phyloP scores from a whole-genome alignment of 2,797 vertebrate species.

The Myotis planiceps region DNA sequence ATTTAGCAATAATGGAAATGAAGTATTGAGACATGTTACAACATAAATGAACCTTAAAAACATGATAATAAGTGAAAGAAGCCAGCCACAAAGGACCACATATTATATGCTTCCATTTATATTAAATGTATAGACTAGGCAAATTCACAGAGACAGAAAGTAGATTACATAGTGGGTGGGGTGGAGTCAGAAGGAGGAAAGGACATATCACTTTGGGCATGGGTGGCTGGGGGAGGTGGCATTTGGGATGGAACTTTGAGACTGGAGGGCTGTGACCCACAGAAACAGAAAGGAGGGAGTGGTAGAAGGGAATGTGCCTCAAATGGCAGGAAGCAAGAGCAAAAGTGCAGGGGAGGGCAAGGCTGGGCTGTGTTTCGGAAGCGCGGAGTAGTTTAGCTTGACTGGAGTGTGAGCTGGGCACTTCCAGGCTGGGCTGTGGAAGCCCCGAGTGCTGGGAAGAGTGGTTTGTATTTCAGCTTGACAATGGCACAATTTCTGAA shows the following conservation, averaged over 20 bases:
- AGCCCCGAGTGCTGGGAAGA: neutral
- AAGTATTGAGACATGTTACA: neutral
- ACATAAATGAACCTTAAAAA: neutral
- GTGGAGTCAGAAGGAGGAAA: neutral
- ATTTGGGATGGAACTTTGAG: neutral
- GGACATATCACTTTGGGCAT: rapidly evolving
- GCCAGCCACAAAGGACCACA: neutral
- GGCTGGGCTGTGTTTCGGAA: neutral
- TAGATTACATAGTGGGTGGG: too few relatives aligned
- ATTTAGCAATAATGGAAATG: neutral
- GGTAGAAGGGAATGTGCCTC: too few relatives aligned
- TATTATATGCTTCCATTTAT: neutral
- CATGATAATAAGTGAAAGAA: neutral
- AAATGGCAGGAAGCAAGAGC: neutral
- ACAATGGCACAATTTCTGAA: neutral
- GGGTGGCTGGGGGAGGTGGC: neutral
- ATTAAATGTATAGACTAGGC: neutral
- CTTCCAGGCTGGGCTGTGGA: neutral
- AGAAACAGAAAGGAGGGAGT: neutral
- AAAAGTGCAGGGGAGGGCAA: neutral
- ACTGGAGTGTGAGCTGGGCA: neutral
- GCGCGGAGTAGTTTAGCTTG: neutral
- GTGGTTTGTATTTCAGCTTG: neutral
- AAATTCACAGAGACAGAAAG: neutral
- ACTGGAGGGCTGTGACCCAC: neutral